Conservation (phyloP, 2,888 invertebrate species). For the Cistogaster globosa region DNA sequence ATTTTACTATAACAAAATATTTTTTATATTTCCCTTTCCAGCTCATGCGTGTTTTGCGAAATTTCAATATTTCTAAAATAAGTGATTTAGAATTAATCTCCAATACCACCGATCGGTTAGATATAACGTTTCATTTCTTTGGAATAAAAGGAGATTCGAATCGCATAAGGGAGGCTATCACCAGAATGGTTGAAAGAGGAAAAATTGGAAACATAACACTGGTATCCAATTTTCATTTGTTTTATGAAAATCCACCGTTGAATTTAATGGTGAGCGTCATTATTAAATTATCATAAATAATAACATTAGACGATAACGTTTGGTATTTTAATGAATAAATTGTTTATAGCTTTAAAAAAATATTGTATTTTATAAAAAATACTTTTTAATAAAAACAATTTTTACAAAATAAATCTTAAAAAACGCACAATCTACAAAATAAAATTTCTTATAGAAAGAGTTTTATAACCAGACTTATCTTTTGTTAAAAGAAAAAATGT, state of each 20-base stretch:
- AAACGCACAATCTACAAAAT: too few relatives aligned
- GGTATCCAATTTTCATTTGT: conserved; percentile 87
- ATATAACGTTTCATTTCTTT: conserved; percentile 84
- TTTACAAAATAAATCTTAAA: too few relatives aligned
- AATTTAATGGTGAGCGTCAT: conserved; percentile 86
- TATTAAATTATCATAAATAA: background rate
- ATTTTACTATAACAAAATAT: background rate
- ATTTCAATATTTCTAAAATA: conserved; percentile 87
- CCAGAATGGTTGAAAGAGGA: conserved; percentile 85
- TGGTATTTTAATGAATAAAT: too few relatives aligned
- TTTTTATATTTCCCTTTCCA: conserved; percentile 79
- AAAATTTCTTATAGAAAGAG: too few relatives aligned
- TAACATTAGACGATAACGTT: too few relatives aligned
- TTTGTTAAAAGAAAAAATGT: too few relatives aligned
- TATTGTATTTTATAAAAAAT: background rate
- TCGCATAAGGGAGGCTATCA: conserved; percentile 83
- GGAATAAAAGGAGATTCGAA: conserved; percentile 82
- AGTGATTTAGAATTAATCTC: conserved; percentile 86
- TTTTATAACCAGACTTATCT: too few relatives aligned
- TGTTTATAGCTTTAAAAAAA: too few relatives aligned
- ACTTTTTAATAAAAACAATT: background rate
- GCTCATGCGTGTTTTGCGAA: conserved; percentile 87
- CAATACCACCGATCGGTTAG: conserved; percentile 84
- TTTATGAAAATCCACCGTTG: conserved; percentile 89
- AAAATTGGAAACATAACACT: conserved; percentile 86